Conservation (phyloP, 2,888 invertebrate species). For the Tineola bisselliella region DNA sequence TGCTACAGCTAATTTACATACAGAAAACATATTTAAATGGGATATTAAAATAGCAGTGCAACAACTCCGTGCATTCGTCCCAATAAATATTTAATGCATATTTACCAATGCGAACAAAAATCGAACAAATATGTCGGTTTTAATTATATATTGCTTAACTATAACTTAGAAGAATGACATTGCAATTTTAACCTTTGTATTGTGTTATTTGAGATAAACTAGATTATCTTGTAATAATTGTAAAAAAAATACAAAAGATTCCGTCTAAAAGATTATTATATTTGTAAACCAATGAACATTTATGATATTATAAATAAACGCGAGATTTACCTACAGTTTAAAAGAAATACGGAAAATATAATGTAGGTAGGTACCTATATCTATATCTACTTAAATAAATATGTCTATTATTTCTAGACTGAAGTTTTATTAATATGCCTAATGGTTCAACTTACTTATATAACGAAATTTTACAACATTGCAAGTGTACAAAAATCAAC, state of each 20-base stretch:
- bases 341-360: too few species aligned
- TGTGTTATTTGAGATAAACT: not conserved
- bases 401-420: too few species aligned
- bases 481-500: not conserved
- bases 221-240: not conserved
- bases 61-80: not conserved
- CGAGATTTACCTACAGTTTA: too few species aligned
- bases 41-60: conserved; percentile 17
- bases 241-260: not conserved
- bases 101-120: not conserved
- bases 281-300: too few species aligned
- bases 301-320: too few species aligned
- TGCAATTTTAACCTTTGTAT: not conserved
- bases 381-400: too few species aligned
- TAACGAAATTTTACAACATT: not conserved
- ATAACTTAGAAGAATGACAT: not conserved
- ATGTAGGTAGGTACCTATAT: too few species aligned
- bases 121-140: not conserved
- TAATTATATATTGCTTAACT: not conserved
- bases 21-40: conserved; percentile 18
- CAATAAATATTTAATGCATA: conserved; percentile 8
- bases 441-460: not conserved
- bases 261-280: too few species aligned
- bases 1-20: conserved; percentile 18
- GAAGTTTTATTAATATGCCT: not conserved